Base-by-base conservation (phyloP, 2,888 invertebrate genomes). In the Agonopterix heracliana region DNA sequence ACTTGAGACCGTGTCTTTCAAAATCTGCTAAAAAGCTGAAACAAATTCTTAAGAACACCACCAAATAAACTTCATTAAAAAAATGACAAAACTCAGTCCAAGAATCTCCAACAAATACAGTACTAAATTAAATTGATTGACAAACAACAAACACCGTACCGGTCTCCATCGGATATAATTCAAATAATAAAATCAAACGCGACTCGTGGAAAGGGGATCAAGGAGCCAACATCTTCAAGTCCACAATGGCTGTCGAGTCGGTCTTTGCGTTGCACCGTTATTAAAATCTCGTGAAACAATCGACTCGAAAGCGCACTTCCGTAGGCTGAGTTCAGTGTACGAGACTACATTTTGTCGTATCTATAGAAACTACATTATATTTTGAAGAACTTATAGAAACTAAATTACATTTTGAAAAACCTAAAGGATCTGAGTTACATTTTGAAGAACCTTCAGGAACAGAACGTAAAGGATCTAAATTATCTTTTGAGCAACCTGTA, bases 271-370 rank as follows among this genome's bases (percentile, higher is more conserved):
- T 84, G 87, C 87, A 84, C 79, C 80, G 87, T 87, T 87, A 88
- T 88, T 88, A 88, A 88, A 87, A 86, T 87, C 88, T 88, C 82
- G 75, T 86, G 86, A 72, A 87, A 85, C 87, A 87, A 88, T 88
- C 85, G 86, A 87, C 69, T 86, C 78, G 78, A 86, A 81, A 84
- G 86, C 85, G 80, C 81, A 84, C 87, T 88, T 86, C 84, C 84
- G 78, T 56, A 63, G 59, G 63, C 66, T 66, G 55, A 68, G 83
- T 83, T 78, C 84, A 79, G 75, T 81, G 66, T 74, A 71, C 59
- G 66, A 50, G 57, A 52, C 52, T 48, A 26, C 7, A 26, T 26
- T 26, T 26, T 26, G 53, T 9, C 7, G 42, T 13, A 8, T n/a
- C 11, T 13, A 42, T 42, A 42, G 12, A 7, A 13, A 5, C 26